Evolutionary conservation across 1,140 invertebrate genomes (phyloP).

Genomic region (Platyura marginata): DNA sequence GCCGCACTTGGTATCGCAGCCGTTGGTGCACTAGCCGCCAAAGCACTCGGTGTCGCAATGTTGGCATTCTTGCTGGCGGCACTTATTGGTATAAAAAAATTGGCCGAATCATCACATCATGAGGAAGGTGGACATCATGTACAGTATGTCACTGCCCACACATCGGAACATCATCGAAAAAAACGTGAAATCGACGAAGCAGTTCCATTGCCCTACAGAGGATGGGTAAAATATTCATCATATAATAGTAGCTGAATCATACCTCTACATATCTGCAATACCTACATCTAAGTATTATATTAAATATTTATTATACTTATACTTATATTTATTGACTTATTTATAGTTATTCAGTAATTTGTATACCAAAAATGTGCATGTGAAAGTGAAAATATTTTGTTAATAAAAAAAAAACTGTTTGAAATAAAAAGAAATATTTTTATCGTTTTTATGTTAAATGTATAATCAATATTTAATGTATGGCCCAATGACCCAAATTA

Average conservation of each 20-base stretch:
- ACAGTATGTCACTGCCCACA: conserved; percentile 41
- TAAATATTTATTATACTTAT: background rate
- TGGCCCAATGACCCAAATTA: too few relatives aligned
- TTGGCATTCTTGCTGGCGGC: conserved; percentile 51
- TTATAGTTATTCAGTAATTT: background rate
- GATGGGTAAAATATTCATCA: conserved; percentile 21
- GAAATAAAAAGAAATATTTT: background rate
- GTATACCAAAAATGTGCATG: too few relatives aligned
- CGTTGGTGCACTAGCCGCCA: conserved; percentile 51
- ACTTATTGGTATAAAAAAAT: conserved; percentile 50
- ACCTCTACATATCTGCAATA: background rate
- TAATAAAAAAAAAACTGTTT: too few relatives aligned
- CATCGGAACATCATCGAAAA: conserved; percentile 37
- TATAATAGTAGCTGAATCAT: background rate
- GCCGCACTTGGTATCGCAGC: conserved; percentile 51
- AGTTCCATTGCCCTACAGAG: conserved; percentile 35
- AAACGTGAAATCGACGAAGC: conserved; percentile 25
- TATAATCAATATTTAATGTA: background rate
- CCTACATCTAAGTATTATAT: background rate
- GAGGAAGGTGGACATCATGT: conserved; percentile 42
- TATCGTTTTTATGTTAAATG: background rate
- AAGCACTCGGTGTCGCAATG: conserved; percentile 41
- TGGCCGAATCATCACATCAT: conserved; percentile 37
- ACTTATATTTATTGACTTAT: background rate
- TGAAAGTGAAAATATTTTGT: too few relatives aligned